These are phyloP conservation scores for Drosophila prosaltans DNA, from an alignment of 1,140 invertebrate species.

Conservation along the genomic window DNA sequence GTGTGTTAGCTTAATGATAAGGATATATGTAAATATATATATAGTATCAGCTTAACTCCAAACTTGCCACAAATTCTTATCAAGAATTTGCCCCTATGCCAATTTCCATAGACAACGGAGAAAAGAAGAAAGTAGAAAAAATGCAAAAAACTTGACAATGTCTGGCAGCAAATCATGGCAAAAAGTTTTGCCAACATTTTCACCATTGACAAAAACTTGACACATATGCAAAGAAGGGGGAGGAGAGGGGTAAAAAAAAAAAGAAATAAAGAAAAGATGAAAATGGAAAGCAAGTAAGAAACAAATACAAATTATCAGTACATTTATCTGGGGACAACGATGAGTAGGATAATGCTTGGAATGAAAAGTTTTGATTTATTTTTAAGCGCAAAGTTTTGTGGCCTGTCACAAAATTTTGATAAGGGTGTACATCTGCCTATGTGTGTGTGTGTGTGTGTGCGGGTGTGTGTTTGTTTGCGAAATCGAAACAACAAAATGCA, in stretches of 20 bases:
- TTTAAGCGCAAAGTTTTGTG: slow-evolving; percentile 31
- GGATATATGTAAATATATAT: neutral
- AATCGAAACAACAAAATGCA: slow-evolving; percentile 21
- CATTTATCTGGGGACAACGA: slow-evolving; percentile 27
- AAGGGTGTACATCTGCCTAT: neutral
- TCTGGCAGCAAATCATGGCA: slow-evolving; percentile 14
- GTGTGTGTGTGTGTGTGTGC: neutral
- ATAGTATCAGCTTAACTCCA: neutral
- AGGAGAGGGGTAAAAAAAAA: neutral
- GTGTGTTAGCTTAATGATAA: neutral
- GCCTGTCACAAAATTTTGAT: slow-evolving; percentile 28
- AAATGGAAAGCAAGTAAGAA: slow-evolving; percentile 4
- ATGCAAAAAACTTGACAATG: slow-evolving; percentile 24
- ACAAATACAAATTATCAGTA: slow-evolving; percentile 29
- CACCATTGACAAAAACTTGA: slow-evolving; percentile 29
- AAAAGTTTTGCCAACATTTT: slow-evolving; percentile 17
- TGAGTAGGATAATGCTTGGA: slow-evolving; percentile 21
- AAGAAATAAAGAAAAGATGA: neutral
- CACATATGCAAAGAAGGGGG: slow-evolving; percentile 16
- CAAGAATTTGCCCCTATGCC: neutral
- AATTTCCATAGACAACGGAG: neutral
- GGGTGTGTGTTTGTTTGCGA: neutral
- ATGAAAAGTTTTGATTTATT: slow-evolving; percentile 34
- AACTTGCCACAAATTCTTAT: neutral
- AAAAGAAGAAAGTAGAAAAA: slow-evolving; percentile 6